phyloP scores from a whole-genome alignment of 2,888 invertebrate species.

The Xiphydria camelus region DNA sequence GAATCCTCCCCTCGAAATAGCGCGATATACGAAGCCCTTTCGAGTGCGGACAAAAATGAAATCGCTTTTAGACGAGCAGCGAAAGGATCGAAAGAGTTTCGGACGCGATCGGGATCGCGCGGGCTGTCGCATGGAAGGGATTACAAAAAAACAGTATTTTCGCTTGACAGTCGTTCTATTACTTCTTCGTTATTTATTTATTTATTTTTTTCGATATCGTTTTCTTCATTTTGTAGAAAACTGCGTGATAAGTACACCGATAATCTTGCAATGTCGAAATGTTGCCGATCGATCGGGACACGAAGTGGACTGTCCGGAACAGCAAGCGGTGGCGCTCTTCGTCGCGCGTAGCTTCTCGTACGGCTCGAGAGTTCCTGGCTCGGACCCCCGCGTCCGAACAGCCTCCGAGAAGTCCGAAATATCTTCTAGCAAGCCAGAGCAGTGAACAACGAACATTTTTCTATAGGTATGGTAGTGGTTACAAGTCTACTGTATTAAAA shows the following conservation, averaged over 20 bases:
- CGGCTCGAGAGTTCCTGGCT: too few relatives aligned
- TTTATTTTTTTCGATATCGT: conserved; percentile 47
- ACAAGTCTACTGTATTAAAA: conserved; percentile 49
- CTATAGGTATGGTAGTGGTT: conserved; percentile 44
- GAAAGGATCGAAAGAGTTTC: too few relatives aligned
- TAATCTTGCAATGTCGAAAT: conserved; percentile 54
- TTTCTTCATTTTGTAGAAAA: conserved; percentile 56
- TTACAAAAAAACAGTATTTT: too few relatives aligned
- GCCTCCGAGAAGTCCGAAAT: conserved; percentile 39
- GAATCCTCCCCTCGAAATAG: too few relatives aligned
- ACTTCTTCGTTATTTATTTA: background rate
- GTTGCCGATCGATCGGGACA: conserved; percentile 40
- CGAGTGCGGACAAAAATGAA: too few relatives aligned
- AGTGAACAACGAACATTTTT: conserved; percentile 48
- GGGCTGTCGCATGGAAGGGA: too few relatives aligned
- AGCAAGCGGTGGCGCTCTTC: conserved; percentile 1
- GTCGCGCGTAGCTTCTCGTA: background rate
- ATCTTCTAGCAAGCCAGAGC: conserved; percentile 50
- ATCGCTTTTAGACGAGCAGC: too few relatives aligned
- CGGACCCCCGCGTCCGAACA: conserved; percentile 26
- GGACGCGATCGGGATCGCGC: too few relatives aligned
- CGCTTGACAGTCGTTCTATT: too few relatives aligned
- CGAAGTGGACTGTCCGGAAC: conserved; percentile 32
- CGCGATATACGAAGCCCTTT: too few relatives aligned
- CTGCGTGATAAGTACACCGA: conserved; percentile 55